These are phyloP conservation scores for Astreopora myriophthalma DNA, from an alignment of 64 coral and sea anemone genomes.

Conservation along the genomic window DNA sequence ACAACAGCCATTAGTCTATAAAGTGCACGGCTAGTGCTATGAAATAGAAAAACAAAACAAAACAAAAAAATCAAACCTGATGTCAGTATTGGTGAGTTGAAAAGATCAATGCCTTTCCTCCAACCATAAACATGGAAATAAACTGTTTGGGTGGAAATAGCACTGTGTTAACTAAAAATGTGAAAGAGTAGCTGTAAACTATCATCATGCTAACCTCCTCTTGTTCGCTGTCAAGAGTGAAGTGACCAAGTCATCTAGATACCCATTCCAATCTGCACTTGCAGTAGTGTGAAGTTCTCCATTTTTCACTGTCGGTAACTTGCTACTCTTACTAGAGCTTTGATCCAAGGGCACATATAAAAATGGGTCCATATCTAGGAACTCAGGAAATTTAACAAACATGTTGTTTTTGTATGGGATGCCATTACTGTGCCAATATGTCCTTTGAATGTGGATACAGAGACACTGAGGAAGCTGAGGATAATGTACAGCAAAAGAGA, in stretches of 20 bases:
- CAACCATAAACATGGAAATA: too few species aligned
- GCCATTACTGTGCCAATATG: conserved; percentile 92
- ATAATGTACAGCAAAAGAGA: too few species aligned
- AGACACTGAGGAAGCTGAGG: conserved; percentile 84
- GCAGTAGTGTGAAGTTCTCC: not conserved
- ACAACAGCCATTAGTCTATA: conserved; percentile 91
- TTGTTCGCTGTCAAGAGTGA: not conserved
- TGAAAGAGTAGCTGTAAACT: too few species aligned
- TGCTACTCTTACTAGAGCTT: not conserved
- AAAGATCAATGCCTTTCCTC: too few species aligned
- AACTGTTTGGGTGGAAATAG: too few species aligned
- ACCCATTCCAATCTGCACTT: not conserved
- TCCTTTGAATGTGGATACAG: conserved; percentile 91
- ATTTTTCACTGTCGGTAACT: not conserved
- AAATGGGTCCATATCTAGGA: conserved; percentile 78
- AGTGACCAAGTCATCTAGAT: conserved; percentile 6
- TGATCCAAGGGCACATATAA: conserved; percentile 60
- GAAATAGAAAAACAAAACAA: not conserved
- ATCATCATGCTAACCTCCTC: not conserved
- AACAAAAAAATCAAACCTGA: not conserved
- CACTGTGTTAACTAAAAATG: too few species aligned
- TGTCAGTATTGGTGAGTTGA: too few species aligned
- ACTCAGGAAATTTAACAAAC: conserved; percentile 81
- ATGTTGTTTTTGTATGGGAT: conserved; percentile 88
- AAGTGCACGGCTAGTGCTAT: conserved; percentile 21